A percentile compares a stretch with the other conserved stretches of the same genome.
These are phyloP conservation scores for Hesperophylax magnus DNA, from an alignment of 1,140 invertebrate species.

Conservation along the genomic window DNA sequence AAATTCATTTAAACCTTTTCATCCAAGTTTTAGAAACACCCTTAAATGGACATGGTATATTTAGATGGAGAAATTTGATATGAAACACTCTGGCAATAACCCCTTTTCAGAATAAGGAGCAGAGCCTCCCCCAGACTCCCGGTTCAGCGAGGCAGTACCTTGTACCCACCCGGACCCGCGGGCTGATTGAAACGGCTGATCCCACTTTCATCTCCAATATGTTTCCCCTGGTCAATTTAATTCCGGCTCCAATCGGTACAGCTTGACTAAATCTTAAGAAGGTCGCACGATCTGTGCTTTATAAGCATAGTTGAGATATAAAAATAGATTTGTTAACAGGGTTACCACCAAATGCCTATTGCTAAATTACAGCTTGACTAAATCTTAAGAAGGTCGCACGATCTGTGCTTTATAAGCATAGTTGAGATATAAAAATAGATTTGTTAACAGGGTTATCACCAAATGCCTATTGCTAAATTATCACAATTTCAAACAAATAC, in stretches of 20 bases:
- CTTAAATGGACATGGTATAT: neutral
- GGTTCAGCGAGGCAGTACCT: neutral
- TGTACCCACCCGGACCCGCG: neutral
- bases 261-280: no score
- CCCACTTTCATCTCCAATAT: constrained; percentile 8
- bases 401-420: no score
- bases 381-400: no score
- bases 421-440: no score
- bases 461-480: neutral
- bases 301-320: no score
- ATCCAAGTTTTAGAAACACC: neutral
- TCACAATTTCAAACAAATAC: no score
- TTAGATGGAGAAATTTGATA: neutral
- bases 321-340: neutral
- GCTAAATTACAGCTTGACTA: no score
- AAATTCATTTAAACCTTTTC: neutral
- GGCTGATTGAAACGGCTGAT: neutral
- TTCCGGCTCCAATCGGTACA: neutral
- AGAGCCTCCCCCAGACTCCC: neutral
- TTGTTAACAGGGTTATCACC: neutral
- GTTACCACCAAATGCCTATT: neutral
- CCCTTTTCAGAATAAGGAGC: neutral
- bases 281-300: no score
- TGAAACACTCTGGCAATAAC: neutral
- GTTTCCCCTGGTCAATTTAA: constrained; percentile 6